phyloP scores from a whole-genome alignment of 2,797 vertebrate genomes.

The Hapalemur alaotrensis region DNA sequence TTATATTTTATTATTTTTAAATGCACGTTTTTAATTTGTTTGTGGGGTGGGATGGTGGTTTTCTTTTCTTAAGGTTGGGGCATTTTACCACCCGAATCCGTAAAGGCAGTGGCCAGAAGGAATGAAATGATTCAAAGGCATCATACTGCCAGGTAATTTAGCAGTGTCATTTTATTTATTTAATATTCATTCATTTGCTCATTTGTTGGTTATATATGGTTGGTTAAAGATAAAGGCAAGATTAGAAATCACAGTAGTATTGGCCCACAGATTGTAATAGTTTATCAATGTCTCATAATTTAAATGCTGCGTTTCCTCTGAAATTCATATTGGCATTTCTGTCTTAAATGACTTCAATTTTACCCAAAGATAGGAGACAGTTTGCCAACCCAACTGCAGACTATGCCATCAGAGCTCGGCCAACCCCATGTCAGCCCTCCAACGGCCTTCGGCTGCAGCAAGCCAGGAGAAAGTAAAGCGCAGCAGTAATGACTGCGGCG shows the following conservation, averaged over 20 bases:
- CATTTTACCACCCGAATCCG: slow-evolving; percentile 92
- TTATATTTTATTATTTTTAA: neutral
- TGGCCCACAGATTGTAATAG: neutral
- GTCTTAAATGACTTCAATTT: neutral
- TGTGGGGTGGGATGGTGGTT: neutral
- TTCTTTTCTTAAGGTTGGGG: slow-evolving; percentile 88
- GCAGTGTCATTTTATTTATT: neutral
- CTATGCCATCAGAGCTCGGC: neutral
- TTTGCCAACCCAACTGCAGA: neutral
- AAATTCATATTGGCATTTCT: neutral
- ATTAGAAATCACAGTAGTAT: neutral
- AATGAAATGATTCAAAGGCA: slow-evolving; percentile 97
- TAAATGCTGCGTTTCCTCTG: neutral
- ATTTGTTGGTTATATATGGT: neutral
- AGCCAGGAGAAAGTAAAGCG: neutral
- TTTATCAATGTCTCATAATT: neutral
- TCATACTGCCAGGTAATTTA: slow-evolving; percentile 93
- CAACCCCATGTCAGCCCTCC: neutral
- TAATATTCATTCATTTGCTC: neutral
- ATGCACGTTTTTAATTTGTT: slow-evolving; percentile 19
- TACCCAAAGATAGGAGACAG: neutral
- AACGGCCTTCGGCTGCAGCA: neutral
- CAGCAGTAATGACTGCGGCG: neutral
- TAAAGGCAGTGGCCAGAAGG: slow-evolving; percentile 93
- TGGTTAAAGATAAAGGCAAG: slow-evolving; percentile 34